Base-by-base conservation (phyloP, 2,113 vertebrate species). In the Festucalex cinctus region DNA sequence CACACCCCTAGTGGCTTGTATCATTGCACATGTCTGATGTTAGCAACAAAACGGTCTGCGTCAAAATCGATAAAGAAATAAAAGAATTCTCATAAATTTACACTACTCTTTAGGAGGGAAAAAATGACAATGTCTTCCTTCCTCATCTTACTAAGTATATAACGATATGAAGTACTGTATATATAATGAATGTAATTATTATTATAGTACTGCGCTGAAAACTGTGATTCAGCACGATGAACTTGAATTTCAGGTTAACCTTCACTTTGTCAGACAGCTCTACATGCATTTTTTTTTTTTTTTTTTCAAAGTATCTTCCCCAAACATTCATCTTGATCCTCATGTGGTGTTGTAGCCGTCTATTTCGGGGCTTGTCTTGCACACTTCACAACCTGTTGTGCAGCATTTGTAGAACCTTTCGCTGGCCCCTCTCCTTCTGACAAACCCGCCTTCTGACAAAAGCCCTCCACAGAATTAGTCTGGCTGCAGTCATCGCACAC, bases 401-500 rank as follows among this genome's bases (percentile, higher is more conserved):
- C 61, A 54, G 71, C 69, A 62, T 32, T 48, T 74, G 72, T 77
- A 71, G 46, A 61, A 58, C 53, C 65, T 26, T 36, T 7, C 10
- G 6, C 43, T 16, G 24, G 53, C 36, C 48, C 41, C 48, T 51
- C 46, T 61, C 8, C 64, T 37, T 36, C 49, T 37, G 44, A 58
- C 56, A 65, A 51, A 51, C 71, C 26, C 39, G 35, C 36, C 60
- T 59, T 41, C 77, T 69, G 68, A 79, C 79, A 79, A 81, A 86
- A 77, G 67, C 48, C 58, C 70, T 63, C 63, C 68, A 43, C 74
- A 72, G 71, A 73, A 61, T 73, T 13, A 7, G 67, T 71, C 78
- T 85, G 77, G 16, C 68, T 61, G 63, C 73, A 79, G 72, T 82
- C 75, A 73, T 66, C 74, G 82, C 82, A 80, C 81, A 82, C 82